Percentiles rank a stretch among this genome's conserved stretches.
These are phyloP conservation scores for Chrysina gloriosa DNA, from an alignment of 2,888 invertebrate species.

Conservation along the genomic window DNA sequence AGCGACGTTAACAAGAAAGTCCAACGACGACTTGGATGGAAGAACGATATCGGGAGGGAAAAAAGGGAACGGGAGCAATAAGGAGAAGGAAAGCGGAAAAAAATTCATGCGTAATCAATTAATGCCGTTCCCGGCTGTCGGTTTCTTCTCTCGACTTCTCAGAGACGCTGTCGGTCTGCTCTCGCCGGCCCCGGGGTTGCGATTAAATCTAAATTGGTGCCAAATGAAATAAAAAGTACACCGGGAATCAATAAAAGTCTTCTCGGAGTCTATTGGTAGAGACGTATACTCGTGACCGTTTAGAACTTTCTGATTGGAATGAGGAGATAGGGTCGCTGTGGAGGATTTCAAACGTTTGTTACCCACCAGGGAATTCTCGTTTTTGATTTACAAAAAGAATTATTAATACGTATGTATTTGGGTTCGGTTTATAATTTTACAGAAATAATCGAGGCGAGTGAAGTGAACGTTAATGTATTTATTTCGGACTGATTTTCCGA, in stretches of 20 bases:
- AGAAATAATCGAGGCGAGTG: too few relatives aligned
- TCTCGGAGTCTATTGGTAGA: not conserved
- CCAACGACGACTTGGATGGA: not conserved
- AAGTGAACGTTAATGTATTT: too few relatives aligned
- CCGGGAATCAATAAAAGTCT: not conserved
- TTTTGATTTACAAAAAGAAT: too few relatives aligned
- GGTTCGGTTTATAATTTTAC: too few relatives aligned
- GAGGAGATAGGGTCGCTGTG: too few relatives aligned
- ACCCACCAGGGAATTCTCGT: too few relatives aligned
- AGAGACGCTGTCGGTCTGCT: not conserved
- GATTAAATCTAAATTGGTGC: conserved; percentile 29
- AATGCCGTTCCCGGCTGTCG: conserved; percentile 7
- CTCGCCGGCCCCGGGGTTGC: not conserved
- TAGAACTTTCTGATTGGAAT: too few relatives aligned
- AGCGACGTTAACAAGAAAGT: not conserved
- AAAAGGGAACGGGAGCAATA: not conserved
- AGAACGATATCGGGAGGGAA: not conserved
- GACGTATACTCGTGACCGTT: too few relatives aligned
- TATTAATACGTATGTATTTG: too few relatives aligned
- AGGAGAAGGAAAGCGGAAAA: conserved; percentile 7
- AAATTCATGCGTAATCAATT: conserved; percentile 34
- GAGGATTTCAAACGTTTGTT: too few relatives aligned
- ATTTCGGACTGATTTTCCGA: too few relatives aligned
- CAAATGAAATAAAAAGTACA: not conserved
- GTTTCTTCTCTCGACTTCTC: not conserved